Evolutionary conservation across 2,797 vertebrate species (phyloP).

Genomic region (Pantherophis vulpinus): DNA sequence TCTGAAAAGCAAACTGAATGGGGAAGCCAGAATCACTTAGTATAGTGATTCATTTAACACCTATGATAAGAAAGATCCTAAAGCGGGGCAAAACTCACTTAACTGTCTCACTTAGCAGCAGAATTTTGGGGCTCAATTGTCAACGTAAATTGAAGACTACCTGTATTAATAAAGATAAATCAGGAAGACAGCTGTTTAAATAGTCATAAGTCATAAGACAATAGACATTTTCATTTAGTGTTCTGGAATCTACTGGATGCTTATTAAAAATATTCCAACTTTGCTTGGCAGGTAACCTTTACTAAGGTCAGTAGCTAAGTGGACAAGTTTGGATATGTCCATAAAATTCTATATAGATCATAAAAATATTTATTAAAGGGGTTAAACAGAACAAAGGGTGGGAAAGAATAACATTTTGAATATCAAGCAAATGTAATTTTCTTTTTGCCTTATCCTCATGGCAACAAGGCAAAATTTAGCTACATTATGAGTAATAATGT

Average conservation of each 20-base stretch:
- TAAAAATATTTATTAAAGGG: not conserved
- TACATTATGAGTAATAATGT: not conserved
- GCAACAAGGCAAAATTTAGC: not conserved
- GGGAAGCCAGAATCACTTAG: too few relatives aligned
- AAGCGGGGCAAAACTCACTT: too few relatives aligned
- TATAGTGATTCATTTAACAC: too few relatives aligned
- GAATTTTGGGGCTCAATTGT: too few relatives aligned
- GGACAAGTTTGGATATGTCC: not conserved
- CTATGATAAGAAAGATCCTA: too few relatives aligned
- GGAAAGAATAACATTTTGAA: not conserved
- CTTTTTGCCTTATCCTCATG: not conserved
- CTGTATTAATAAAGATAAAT: not conserved
- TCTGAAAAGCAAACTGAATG: too few relatives aligned
- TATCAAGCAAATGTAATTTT: not conserved
- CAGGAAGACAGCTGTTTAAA: not conserved
- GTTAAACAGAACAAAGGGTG: not conserved
- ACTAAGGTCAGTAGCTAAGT: not conserved
- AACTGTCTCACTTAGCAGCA: too few relatives aligned
- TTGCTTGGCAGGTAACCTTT: not conserved
- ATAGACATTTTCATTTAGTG: not conserved
- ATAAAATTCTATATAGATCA: not conserved
- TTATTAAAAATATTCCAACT: not conserved
- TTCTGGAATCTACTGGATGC: not conserved
- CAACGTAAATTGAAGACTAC: too few relatives aligned
- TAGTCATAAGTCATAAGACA: not conserved